A percentile compares a stretch with the other conserved stretches of the same genome.
Conservation (phyloP, 2,888 invertebrate species). For the Drosophila subquinaria region DNA sequence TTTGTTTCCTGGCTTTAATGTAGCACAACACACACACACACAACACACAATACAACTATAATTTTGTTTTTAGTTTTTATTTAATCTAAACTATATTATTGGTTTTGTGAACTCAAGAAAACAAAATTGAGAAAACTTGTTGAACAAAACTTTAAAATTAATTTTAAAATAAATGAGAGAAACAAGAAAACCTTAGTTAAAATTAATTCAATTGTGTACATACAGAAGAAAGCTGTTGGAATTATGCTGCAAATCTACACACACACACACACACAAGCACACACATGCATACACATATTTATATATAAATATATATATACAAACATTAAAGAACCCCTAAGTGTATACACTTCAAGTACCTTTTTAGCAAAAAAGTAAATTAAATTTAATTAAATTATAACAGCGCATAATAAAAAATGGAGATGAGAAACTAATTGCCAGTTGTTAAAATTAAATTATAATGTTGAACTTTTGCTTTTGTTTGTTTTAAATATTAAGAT, state of each 20-base stretch:
- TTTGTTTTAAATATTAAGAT: slow-evolving; percentile 44
- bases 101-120: slow-evolving; percentile 20
- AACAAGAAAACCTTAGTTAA: slow-evolving; percentile 41
- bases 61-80: slow-evolving; percentile 15
- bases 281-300: slow-evolving; percentile 11
- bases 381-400: slow-evolving; percentile 22
- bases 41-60: slow-evolving; percentile 15
- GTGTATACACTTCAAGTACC: slow-evolving; percentile 83
- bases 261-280: slow-evolving; percentile 24
- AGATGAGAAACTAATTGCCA: slow-evolving; percentile 45
- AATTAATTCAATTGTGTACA: slow-evolving; percentile 39
- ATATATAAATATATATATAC: slow-evolving; percentile 20
- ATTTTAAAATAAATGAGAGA: slow-evolving; percentile 14
- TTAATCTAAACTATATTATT: neutral
- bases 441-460: slow-evolving; percentile 39
- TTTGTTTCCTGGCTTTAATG: slow-evolving; percentile 27
- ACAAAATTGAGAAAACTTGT: slow-evolving; percentile 10
- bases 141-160: slow-evolving; percentile 15
- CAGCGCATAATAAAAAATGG: slow-evolving; percentile 23
- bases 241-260: slow-evolving; percentile 34
- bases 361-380: slow-evolving; percentile 71
- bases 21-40: slow-evolving; percentile 26
- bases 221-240: slow-evolving; percentile 35
- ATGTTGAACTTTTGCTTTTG: slow-evolving; percentile 52
- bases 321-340: slow-evolving; percentile 49